Conservation (phyloP, 2,113 vertebrate genomes). For the Prochilodus magdalenae region DNA sequence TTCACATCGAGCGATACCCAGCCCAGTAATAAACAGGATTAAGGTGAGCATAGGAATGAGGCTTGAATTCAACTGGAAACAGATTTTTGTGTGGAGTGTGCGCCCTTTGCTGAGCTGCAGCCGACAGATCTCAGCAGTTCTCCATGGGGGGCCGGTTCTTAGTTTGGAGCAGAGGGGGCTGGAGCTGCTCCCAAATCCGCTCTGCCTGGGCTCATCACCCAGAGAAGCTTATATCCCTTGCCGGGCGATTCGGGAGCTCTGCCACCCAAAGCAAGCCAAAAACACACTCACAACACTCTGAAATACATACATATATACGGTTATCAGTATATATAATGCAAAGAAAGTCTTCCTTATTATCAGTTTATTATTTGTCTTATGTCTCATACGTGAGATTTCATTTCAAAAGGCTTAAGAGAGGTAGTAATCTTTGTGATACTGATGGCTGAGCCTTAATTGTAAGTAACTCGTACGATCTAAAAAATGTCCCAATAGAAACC, state of each 20-base stretch:
- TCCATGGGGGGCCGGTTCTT: not conserved
- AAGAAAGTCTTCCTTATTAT: too few species aligned
- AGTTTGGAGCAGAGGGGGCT: slow-evolving; percentile 10
- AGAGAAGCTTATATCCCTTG: slow-evolving; percentile 25
- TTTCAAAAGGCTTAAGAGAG: not conserved
- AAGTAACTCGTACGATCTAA: slow-evolving; percentile 3
- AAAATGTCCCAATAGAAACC: not conserved
- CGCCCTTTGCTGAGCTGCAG: not conserved
- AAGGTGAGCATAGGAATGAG: too few species aligned
- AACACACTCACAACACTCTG: not conserved
- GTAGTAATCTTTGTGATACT: not conserved
- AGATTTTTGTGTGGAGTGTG: not conserved
- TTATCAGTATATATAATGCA: too few species aligned
- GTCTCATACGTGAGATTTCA: too few species aligned
- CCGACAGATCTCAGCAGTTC: not conserved
- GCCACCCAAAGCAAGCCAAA: not conserved
- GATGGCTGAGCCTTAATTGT: not conserved
- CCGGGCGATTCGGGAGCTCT: not conserved
- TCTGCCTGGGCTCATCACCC: not conserved
- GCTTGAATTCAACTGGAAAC: too few species aligned
- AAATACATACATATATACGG: too few species aligned
- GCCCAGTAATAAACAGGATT: too few species aligned
- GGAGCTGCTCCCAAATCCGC: not conserved
- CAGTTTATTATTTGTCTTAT: too few species aligned
- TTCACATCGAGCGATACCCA: too few species aligned